phyloP scores from a whole-genome alignment of 2,113 vertebrate species.

The Cyphomyrus plagiostoma region DNA sequence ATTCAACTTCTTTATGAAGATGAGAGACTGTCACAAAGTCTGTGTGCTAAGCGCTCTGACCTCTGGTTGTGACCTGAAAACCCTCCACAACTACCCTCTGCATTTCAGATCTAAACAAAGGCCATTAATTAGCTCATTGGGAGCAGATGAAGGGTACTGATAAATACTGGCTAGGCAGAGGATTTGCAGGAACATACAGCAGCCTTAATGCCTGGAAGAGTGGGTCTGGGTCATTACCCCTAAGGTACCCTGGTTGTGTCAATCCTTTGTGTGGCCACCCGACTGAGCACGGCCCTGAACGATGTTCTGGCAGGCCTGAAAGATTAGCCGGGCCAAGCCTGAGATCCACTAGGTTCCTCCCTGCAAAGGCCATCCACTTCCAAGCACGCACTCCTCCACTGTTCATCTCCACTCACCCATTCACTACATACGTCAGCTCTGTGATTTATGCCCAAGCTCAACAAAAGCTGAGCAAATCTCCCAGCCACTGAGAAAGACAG shows the following conservation, averaged over 20 bases:
- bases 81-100: not conserved
- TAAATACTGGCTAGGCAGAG: not conserved
- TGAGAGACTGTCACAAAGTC: not conserved
- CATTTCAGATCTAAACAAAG: not conserved
- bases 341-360: not conserved
- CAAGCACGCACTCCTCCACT: not conserved
- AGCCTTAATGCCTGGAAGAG: not conserved
- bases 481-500: not conserved
- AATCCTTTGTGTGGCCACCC: too few species aligned
- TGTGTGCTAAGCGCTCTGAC: not conserved
- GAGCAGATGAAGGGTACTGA: not conserved
- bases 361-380: not conserved
- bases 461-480: not conserved
- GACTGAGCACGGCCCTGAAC: not conserved
- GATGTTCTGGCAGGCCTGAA: not conserved
- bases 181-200: not conserved
- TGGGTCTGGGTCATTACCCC: not conserved
- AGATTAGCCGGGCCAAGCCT: not conserved
- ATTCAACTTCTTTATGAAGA: not conserved
- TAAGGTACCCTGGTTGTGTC: not conserved
- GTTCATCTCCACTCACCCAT: not conserved
- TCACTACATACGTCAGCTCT: not conserved
- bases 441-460: not conserved
- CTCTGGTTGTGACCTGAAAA: not conserved
- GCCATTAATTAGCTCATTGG: constrained; percentile 8